Conservation (phyloP, 2,113 vertebrate species). For the Dasyurus viverrinus region DNA sequence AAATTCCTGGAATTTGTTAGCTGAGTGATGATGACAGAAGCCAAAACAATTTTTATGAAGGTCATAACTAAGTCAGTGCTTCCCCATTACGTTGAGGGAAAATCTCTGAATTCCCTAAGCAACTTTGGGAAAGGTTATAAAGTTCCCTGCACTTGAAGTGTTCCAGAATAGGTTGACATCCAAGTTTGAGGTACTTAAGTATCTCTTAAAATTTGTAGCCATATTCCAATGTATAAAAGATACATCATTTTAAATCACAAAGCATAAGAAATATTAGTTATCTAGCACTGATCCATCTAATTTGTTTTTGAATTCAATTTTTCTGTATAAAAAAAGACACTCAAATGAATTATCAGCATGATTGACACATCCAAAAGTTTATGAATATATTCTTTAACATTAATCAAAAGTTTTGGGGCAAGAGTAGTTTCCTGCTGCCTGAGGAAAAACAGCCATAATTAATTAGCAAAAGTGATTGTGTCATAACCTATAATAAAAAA, state of each 20-base stretch:
- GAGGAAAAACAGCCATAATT: neutral
- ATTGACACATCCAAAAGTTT: neutral
- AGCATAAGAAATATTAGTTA: neutral
- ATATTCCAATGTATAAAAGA: neutral
- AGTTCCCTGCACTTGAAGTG: neutral
- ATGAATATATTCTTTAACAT: neutral
- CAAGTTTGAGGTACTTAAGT: neutral
- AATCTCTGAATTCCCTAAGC: neutral
- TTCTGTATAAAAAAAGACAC: neutral
- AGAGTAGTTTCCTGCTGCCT: neutral
- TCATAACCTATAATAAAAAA: neutral
- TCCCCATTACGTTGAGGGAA: neutral
- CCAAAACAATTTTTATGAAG: conserved; percentile 19
- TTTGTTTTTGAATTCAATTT: neutral
- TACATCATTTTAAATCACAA: neutral
- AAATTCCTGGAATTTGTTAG: conserved; percentile 35
- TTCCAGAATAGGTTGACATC: conserved; percentile 41
- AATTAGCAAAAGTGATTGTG: neutral
- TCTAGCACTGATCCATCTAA: neutral
- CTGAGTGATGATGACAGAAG: conserved; percentile 41
- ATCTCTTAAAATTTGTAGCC: neutral
- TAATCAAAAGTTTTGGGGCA: neutral
- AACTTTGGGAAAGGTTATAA: neutral
- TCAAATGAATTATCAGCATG: neutral
- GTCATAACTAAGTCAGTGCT: conserved; percentile 6